Conservation (phyloP, 2,797 vertebrate species). For the Sandelia bainsii region DNA sequence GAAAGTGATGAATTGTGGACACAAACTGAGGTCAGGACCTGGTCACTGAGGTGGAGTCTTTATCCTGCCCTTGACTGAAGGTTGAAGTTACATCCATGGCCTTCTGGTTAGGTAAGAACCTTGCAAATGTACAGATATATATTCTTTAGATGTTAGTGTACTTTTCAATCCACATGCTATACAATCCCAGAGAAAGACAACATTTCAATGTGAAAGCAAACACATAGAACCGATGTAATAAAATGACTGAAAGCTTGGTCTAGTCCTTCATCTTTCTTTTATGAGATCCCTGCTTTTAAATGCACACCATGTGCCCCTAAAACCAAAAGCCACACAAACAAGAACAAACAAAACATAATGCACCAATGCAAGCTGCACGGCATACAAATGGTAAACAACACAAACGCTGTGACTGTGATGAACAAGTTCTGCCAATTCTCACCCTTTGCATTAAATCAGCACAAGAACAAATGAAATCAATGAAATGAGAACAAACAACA, state of each 20-base stretch:
- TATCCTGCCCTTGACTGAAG: slow-evolving; percentile 27
- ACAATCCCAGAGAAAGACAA: neutral
- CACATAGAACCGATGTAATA: slow-evolving; percentile 8
- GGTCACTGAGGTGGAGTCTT: slow-evolving; percentile 40
- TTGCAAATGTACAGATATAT: slow-evolving; percentile 23
- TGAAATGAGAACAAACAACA: slow-evolving; percentile 21
- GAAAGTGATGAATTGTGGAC: slow-evolving; percentile 48
- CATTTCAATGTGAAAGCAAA: slow-evolving; percentile 20
- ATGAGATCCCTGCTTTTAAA: slow-evolving; percentile 54
- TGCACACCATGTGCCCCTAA: slow-evolving; percentile 18
- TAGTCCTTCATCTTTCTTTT: slow-evolving; percentile 59
- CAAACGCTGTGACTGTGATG: neutral
- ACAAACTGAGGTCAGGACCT: slow-evolving; percentile 42
- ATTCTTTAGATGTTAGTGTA: slow-evolving; percentile 10
- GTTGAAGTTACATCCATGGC: slow-evolving; percentile 13
- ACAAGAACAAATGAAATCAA: neutral
- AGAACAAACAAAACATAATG: neutral
- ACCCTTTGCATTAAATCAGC: neutral
- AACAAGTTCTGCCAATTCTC: neutral
- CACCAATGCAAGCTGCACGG: neutral
- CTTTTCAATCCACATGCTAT: slow-evolving; percentile 17
- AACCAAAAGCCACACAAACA: slow-evolving; percentile 29
- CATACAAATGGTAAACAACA: slow-evolving; percentile 8
- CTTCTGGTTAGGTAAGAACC: slow-evolving; percentile 60
- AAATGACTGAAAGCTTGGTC: slow-evolving; percentile 36